Base-by-base conservation (phyloP, 1,140 invertebrate species). In the Neodiprion pinetum region DNA sequence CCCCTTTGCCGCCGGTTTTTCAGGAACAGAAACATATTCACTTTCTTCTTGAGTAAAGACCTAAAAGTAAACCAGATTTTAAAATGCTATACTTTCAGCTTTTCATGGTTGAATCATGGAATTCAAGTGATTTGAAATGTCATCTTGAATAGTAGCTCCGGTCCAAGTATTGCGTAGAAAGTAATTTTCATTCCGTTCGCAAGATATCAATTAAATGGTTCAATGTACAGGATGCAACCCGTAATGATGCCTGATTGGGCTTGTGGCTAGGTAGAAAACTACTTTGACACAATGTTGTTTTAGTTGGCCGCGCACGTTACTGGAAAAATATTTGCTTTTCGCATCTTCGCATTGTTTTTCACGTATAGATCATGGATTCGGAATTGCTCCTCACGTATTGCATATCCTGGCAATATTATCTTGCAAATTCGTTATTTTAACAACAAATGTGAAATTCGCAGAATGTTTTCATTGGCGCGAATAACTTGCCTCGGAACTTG, bases 11-110 rank as follows among this genome's bases (percentile, higher is more conserved):
- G 50, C 74, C 70, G 80, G 70, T 71, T 80, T 86, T 77, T 86
- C 82, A 21, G 83, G 80, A n/a, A 86, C 53, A 21, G 79, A 69
- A 21, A 85, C 78, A 71, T 84, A 85, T 77, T 87, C 86, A 72
- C 75, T 83, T 3, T 77, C 78, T 17, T 86, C 84, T 9, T 78
- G 81, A 28, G 74, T 70, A 17, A 81, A 82, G 47, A 71, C 76
- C 85, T 86, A 70, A 23, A 72, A 75, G 50, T 1, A 9, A 72
- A 11, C 48, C 67, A 65, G 69, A 72, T 12, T 48, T 69, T 1
- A 74, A 48, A 47, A 65, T 49, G 40, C 40, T 1, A 66, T 14
- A 48, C 49, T 28, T 14, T n/a, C 8, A n/a, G n/a, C n/a, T n/a
- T 23, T 48, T 7, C 9, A 73, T 14, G n/a, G 48, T 67, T 65